Evolutionary conservation across 2,888 invertebrate genomes (phyloP), one percentile per base, ranked within the genome.

Genomic region (Ecliptopera silaceata): DNA sequence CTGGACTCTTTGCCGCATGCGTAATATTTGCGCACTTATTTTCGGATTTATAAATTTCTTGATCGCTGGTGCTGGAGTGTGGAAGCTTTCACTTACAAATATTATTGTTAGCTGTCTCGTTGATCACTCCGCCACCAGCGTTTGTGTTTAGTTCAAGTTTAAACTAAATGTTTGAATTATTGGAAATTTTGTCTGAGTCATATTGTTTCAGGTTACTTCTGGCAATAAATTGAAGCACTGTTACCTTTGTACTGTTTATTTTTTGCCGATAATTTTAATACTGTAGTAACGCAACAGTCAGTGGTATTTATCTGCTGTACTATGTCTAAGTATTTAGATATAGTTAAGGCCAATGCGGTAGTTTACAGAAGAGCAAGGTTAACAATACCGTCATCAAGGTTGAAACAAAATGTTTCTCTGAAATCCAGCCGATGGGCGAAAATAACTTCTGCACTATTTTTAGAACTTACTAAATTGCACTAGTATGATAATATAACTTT

Each of bases 321-420:
- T n/a, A n/a, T n/a, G n/a, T n/a, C n/a, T n/a, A n/a, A n/a, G n/a
- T 69, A 68, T 79, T 79, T 70, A 73, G 67, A 71, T 69, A 72
- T 63, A 63, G 65, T 54, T 71, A 72, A 83, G 82, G 80, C 75
- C 78, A 73, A 71, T 74, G 69, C 65, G 76, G 76, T 74, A 83
- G 80, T 83, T 84, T 82, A 79, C 75, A 71, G 73, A 69, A 64
- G 56, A 72, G 74, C 89, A 85, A 89, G 90, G 90, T 86, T 85
- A 84, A 83, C 82, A 84, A 81, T 83, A 83, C 74, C 87, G 89
- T 86, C 88, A 88, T 84, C 85, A 86, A 88, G 86, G 87, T 86
- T 79, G 71, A 67, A 80, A 84, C 84, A 84, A 84, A n/a, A 84
- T 80, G 75, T 72, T 69, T 74, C 65, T 71, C 68, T 70, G 73